phyloP scores from a whole-genome alignment of 2,797 vertebrate genomes.

The Cossypha heuglini region DNA sequence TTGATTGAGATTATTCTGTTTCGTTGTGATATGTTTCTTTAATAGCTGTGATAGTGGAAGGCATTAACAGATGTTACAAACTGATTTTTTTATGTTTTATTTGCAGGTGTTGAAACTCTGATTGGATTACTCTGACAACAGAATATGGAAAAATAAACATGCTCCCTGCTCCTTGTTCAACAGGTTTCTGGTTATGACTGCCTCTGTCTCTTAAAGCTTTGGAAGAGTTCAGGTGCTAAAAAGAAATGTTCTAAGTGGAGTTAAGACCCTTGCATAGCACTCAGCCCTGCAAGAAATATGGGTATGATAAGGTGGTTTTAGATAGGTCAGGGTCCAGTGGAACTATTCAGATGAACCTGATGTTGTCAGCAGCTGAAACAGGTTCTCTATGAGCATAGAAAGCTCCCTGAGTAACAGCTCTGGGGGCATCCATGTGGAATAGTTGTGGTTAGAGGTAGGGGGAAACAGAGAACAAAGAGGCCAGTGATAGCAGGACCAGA shows the following conservation, averaged over 20 bases:
- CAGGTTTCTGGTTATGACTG: not conserved
- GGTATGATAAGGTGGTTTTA: not conserved
- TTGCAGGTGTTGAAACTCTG: conserved; percentile 18
- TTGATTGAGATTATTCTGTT: not conserved
- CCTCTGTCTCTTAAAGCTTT: not conserved
- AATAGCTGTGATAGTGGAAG: not conserved
- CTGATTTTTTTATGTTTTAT: not conserved
- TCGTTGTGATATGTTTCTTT: not conserved
- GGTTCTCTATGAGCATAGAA: not conserved
- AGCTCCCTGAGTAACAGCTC: not conserved
- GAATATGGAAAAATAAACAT: conserved; percentile 13
- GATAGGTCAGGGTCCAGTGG: not conserved
- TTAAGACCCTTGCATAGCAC: not conserved
- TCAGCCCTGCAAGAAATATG: not conserved
- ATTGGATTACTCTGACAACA: not conserved
- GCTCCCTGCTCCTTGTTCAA: not conserved
- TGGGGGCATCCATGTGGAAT: not conserved
- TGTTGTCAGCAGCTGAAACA: not conserved
- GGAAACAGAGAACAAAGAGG: not conserved
- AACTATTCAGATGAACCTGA: not conserved
- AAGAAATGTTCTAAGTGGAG: not conserved
- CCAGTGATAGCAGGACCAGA: not conserved
- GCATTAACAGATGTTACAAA: not conserved
- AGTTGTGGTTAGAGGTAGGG: not conserved
- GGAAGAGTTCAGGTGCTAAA: not conserved